Conservation (phyloP, 1,140 invertebrate species). For the Antheraea pernyi region DNA sequence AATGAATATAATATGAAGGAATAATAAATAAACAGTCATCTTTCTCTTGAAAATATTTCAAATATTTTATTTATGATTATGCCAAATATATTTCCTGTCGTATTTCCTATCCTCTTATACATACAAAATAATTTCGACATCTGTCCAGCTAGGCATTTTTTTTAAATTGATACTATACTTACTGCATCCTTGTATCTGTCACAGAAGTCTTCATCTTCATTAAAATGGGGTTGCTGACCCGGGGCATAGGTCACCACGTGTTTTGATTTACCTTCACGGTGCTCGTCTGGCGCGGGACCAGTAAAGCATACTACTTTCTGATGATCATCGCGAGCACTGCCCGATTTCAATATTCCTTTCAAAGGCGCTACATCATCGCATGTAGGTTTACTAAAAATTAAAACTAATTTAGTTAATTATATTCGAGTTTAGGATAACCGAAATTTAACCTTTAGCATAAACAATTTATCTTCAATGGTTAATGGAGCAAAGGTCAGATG, state of each 20-base stretch:
- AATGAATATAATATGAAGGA: too few species aligned
- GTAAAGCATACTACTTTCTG: conserved; percentile 73
- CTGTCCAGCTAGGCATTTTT: too few species aligned
- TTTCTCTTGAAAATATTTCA: too few species aligned
- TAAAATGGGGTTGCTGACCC: conserved; percentile 52
- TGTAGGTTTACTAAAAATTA: conserved; percentile 49
- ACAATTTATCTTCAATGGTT: too few species aligned
- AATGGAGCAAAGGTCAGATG: too few species aligned
- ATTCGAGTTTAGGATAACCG: neutral
- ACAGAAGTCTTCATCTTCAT: conserved; percentile 58
- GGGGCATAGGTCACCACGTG: conserved; percentile 33
- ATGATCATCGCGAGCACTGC: conserved; percentile 57
- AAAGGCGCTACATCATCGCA: conserved; percentile 56
- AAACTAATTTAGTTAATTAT: neutral
- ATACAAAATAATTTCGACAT: too few species aligned
- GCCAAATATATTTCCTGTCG: too few species aligned
- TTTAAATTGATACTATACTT: neutral
- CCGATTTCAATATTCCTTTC: conserved; percentile 67
- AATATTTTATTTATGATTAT: too few species aligned
- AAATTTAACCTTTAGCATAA: too few species aligned
- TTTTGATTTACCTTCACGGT: conserved; percentile 25
- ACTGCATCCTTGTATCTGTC: conserved; percentile 46
- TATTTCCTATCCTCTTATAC: too few species aligned
- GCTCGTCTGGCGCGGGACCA: conserved; percentile 50
- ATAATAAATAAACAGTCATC: too few species aligned